These are phyloP conservation scores for Bubo bubo DNA, from an alignment of 2,113 vertebrate species.

Conservation along the genomic window DNA sequence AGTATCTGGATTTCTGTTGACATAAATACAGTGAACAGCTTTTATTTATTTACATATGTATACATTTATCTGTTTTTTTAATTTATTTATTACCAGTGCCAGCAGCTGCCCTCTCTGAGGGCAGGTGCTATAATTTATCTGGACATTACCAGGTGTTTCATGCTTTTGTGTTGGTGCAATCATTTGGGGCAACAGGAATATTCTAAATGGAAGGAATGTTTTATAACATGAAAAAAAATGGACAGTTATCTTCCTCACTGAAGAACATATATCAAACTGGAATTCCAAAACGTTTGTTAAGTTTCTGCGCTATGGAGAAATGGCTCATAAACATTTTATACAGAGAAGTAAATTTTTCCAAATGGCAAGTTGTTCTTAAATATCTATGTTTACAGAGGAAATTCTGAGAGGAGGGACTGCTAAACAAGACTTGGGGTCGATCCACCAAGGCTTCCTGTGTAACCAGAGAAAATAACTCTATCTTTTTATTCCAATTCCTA, in stretches of 20 bases:
- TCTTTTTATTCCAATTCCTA: not conserved
- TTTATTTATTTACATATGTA: not conserved
- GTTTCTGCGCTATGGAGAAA: slow-evolving; percentile 20
- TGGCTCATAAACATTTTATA: not conserved
- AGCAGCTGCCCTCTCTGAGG: not conserved
- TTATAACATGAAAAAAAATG: not conserved
- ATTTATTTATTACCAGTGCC: not conserved
- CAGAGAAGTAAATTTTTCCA: slow-evolving; percentile 12
- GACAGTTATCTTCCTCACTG: not conserved
- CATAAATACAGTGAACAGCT: slow-evolving; percentile 6
- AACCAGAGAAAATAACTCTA: not conserved
- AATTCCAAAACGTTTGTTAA: not conserved
- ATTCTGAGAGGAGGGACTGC: not conserved
- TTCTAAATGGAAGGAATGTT: slow-evolving; percentile 4
- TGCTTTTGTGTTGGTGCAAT: not conserved
- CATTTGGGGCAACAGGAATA: not conserved
- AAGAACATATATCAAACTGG: slow-evolving; percentile 12
- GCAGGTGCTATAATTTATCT: not conserved
- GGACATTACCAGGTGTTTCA: not conserved
- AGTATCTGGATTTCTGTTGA: slow-evolving; percentile 11
- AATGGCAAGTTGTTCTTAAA: slow-evolving; percentile 23
- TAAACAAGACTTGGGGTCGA: not conserved
- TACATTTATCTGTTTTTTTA: not conserved
- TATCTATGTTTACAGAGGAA: not conserved
- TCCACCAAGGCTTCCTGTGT: not conserved